Evolutionary conservation across 2,113 vertebrate genomes (phyloP), one percentile per base, ranked within the genome.

Genomic region (Bucco capensis): DNA sequence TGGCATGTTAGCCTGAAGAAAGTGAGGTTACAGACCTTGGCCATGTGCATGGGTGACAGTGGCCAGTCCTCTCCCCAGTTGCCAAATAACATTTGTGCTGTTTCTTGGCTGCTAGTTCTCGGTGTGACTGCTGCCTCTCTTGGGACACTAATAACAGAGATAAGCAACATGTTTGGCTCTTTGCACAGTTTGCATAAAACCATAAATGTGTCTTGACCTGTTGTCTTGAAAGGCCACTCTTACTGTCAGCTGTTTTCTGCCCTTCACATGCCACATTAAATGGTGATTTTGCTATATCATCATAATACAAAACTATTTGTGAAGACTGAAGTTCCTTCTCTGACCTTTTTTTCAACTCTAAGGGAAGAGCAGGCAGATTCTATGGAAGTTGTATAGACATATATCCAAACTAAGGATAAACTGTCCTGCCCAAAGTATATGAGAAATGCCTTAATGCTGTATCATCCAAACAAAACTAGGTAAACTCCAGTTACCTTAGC

Each of bases 1-100:
- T 64, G 70, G 21, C 18, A 4, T 56, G 57, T 42, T 40, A 44
- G 3, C 22, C 10, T 33, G 21, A 86, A 62, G 33, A 47, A 74
- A 35, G 25, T 42, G 21, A 64, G 14, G 16, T 13, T 53, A 8
- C 8, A 21, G 24, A 42, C 14, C 25, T 65, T 61, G 37, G 31
- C 46, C 40, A 8, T 0, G 0, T 16, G 30, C 28, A 5, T 0
- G 2, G 13, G 17, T 54, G 33, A 5, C 46, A 14, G 22, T 16
- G 60, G n/a, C 60, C 24, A 10, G 13, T 54, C 14, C 14, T 62
- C 9, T 53, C n/a, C 60, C 9, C 22, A 11, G 16, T 4, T 67
- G 25, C 28, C 2, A 3, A 58, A 13, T 35, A 25, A 11, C 2
- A 0, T 8, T 5, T 51, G 38, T 72, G 19, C 42, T 87, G 3